phyloP scores from a whole-genome alignment of 1,140 invertebrate genomes.

The Sycophaga agraensis region DNA sequence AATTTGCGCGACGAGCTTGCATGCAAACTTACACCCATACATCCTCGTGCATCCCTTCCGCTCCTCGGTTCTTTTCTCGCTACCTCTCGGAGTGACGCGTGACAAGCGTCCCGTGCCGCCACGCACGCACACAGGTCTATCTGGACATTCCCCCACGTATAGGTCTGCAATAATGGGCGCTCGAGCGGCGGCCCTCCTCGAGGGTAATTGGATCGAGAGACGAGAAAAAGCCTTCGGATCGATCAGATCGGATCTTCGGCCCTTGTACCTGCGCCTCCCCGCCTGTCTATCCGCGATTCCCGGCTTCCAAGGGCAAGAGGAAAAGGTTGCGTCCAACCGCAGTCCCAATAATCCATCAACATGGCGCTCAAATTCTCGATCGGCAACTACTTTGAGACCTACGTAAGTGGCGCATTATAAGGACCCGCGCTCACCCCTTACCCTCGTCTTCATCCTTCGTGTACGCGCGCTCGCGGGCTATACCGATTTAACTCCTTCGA shows the following conservation, averaged over 20 bases:
- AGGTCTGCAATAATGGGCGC: conserved; percentile 36
- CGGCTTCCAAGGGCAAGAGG: not conserved
- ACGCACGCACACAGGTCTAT: conserved; percentile 28
- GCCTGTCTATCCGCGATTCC: not conserved
- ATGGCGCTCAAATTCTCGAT: conserved; percentile 49
- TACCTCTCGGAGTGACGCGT: conserved; percentile 37
- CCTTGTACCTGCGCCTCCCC: conserved; percentile 3
- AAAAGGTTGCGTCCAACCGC: not conserved
- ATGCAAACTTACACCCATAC: not conserved
- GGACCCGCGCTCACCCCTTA: not conserved
- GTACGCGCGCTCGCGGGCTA: not conserved
- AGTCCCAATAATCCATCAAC: not conserved
- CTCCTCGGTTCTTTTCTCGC: conserved; percentile 33
- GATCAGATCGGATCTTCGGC: conserved; percentile 23
- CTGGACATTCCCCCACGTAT: conserved; percentile 24
- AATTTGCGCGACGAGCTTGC: conserved; percentile 28
- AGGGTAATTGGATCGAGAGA: conserved; percentile 44
- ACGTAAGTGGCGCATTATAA: conserved; percentile 43
- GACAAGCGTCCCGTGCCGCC: conserved; percentile 17
- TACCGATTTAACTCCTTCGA: no score
- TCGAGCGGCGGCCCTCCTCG: conserved; percentile 31
- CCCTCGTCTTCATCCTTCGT: not conserved
- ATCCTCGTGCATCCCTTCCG: not conserved
- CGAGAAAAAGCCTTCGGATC: conserved; percentile 29
- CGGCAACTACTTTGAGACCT: conserved; percentile 52